Conservation (phyloP, 2,797 vertebrate genomes). For the Gymnothorax javanicus region DNA sequence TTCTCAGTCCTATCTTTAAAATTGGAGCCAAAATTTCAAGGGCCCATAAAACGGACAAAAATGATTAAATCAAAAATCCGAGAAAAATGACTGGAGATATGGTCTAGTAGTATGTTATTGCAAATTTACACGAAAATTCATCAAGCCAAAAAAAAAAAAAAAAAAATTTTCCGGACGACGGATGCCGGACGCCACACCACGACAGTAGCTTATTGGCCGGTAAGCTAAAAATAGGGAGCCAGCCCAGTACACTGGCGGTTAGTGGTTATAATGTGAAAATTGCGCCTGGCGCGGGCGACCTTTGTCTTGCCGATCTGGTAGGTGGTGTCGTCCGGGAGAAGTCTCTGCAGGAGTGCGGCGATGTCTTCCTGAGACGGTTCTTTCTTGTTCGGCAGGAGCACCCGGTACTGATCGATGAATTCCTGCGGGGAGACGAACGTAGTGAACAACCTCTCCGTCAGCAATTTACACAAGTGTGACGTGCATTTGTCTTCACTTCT, state of each 20-base stretch:
- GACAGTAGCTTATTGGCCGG: too few species aligned
- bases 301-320: slow-evolving; percentile 97
- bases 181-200: too few species aligned
- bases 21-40: too few species aligned
- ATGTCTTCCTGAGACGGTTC: slow-evolving; percentile 79
- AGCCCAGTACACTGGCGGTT: background rate
- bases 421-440: slow-evolving; percentile 70
- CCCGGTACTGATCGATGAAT: slow-evolving; percentile 91
- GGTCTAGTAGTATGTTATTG: too few species aligned
- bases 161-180: too few species aligned
- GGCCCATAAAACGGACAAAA: too few species aligned
- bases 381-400: slow-evolving; percentile 83
- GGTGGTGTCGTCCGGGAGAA: slow-evolving; percentile 81
- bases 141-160: too few species aligned
- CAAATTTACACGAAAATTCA: too few species aligned
- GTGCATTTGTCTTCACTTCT: background rate
- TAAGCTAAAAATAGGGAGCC: too few species aligned
- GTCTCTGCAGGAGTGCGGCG: slow-evolving; percentile 76
- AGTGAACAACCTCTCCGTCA: background rate
- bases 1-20: too few species aligned
- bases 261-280: background rate
- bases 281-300: slow-evolving; percentile 60
- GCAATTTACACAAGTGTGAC: background rate
- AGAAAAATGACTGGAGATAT: too few species aligned
- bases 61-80: too few species aligned